Base-by-base conservation (phyloP, 2,113 vertebrate species). In the Brachyistius frenatus region DNA sequence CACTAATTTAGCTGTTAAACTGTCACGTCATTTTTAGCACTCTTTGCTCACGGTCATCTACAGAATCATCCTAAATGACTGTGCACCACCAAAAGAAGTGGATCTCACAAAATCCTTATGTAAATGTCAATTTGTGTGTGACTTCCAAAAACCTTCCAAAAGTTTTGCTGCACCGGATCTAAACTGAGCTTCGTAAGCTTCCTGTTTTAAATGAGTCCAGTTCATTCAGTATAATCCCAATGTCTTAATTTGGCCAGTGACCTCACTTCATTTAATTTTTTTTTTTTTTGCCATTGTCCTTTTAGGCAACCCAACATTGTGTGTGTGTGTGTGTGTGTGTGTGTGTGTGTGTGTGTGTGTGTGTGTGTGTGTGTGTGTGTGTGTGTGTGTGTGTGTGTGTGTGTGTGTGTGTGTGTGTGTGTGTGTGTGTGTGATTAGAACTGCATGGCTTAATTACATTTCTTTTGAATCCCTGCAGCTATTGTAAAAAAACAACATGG, bases 51-150 rank as follows among this genome's bases (percentile, higher is more conserved):
- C 10, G 5, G 39, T 37, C 13, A 32, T 7, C 36, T 52, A 15
- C 35, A 23, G 52, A 33, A 4, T 58, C 60, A 4, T 6, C n/a
- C 3, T 3, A 41, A 32, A 37, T 41, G 4, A 65, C 52, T 32
- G 52, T 8, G 39, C 35, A 6, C 16, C 8, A 23, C 7, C 57
- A 23, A 57, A 44, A 57, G 49, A 50, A n/a, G 60, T 2, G 13
- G 52, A 44, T 32, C 56, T n/a, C 49, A n/a, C 32, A 16, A 46
- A 32, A 67, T 71, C 72, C 41, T 39, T 46, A 56, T 67, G 82
- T 57, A 85, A 80, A 80, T 67, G 55, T 50, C 56, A 1, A 67
- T 76, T 76, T 80, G 72, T 53, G 72, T 76, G 61, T 57, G 50
- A 67, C 76, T 73, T 76, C 66, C 66, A 37, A 36, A 14, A 36